Base-by-base conservation (phyloP, 2,113 vertebrate genomes). In the Lepus europaeus region DNA sequence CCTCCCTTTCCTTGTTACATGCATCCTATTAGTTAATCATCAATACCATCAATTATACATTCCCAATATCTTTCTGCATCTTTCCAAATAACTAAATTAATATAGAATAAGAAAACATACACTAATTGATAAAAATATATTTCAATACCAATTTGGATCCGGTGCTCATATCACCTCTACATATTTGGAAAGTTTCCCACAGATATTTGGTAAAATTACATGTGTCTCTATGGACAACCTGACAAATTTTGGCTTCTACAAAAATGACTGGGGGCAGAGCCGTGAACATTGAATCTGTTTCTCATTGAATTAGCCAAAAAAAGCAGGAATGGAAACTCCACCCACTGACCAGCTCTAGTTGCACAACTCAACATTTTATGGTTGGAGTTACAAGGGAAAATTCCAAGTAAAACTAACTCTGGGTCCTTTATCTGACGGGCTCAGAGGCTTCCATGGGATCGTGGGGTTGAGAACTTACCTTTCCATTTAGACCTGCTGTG, bases 231-330 rank as follows among this genome's bases (percentile, higher is more conserved):
- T 10, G 20, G 33, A 86, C 61, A 93, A 64, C 56, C n/a, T 93
- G 84, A 84, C 19, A 93, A 61, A 6, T 95, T 90, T 93, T 92
- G 92, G 73, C 88, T 86, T 97, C 88, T 83, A 22, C 31, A 59
- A 39, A 87, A 89, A 76, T 95, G 74, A 84, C 31, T 95, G 39
- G 89, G 20, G 59, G 39, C 81, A 92, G 66, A 89, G 84, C 56
- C 70, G 87, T 93, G 83, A 93, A 90, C 90, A 91, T 94, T 91
- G 93, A 92, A 87, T 94, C 87, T 96, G 94, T 91, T 97, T 96
- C 88, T 94, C 96, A 96, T 80, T 92, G 97, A 96, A 70, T 87
- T 91, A 89, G 70, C 90, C 61, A 66, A 92, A 90, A 94, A 76
- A 69, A 89, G 59, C 45, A 96, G 76, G 82, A 87, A 83, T 93